phyloP scores from a whole-genome alignment of 2,797 vertebrate species.

The Onychomys torridus region DNA sequence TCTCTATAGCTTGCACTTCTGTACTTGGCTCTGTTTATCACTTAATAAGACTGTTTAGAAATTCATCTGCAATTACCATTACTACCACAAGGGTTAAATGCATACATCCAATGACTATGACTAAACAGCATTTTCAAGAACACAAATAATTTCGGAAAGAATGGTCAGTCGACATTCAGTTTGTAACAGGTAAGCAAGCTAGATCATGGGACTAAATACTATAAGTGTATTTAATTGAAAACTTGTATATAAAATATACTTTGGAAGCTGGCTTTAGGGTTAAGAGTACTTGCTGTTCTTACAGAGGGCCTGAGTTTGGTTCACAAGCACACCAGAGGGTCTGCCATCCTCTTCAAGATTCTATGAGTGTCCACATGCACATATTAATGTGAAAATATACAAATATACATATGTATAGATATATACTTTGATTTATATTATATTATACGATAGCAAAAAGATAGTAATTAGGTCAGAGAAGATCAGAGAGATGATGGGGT shows the following conservation, averaged over 20 bases:
- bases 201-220: not conserved
- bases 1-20: no score
- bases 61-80: not conserved
- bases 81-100: not conserved
- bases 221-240: slow-evolving; percentile 5
- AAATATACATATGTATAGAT: not conserved
- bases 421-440: not conserved
- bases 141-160: slow-evolving; percentile 1
- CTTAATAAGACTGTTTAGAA: no score
- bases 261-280: not conserved
- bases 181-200: not conserved
- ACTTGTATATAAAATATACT: not conserved
- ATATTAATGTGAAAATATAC: not conserved
- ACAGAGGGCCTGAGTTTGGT: not conserved
- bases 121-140: slow-evolving; percentile 3
- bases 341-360: not conserved
- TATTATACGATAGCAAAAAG: not conserved
- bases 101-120: not conserved
- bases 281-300: not conserved
- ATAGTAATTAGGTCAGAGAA: not conserved
- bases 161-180: not conserved
- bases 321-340: not conserved
- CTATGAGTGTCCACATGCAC: no score
- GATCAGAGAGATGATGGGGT: not conserved
- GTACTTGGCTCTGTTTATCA: no score